A percentile compares a stretch with the other conserved stretches of the same genome.
Conservation (phyloP, 2,888 invertebrate species). For the Erpobdella octoculata region DNA sequence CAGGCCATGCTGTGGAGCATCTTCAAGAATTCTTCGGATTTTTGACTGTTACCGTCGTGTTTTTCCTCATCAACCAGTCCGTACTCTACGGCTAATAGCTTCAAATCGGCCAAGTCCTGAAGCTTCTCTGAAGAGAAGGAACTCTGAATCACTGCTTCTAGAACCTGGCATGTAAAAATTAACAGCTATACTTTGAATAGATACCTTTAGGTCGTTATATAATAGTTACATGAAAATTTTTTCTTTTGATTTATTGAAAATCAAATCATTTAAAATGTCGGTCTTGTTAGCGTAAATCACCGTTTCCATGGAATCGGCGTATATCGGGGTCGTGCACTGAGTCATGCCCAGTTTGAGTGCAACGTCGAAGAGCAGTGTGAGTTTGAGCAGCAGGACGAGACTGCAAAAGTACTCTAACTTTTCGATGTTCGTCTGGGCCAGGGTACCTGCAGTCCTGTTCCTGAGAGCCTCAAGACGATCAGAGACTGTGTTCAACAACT, state of each 20-base stretch:
- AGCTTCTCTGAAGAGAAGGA: neutral
- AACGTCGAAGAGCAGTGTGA: constrained; percentile 15
- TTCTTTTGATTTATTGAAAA: too few relatives aligned
- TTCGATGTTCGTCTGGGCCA: neutral
- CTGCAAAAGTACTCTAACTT: constrained; percentile 10
- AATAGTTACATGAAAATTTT: too few relatives aligned
- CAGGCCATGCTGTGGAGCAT: constrained; percentile 3
- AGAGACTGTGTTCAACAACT: too few relatives aligned
- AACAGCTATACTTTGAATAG: too few relatives aligned
- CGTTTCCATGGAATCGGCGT: neutral
- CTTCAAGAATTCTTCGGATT: constrained; percentile 19
- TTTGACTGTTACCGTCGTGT: constrained; percentile 3
- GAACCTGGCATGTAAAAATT: neutral
- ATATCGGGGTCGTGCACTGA: constrained; percentile 18
- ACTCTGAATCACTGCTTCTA: neutral
- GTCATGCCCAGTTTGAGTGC: constrained; percentile 12
- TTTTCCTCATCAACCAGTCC: constrained; percentile 11
- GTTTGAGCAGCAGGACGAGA: neutral
- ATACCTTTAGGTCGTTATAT: too few relatives aligned
- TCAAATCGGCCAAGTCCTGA: constrained; percentile 9
- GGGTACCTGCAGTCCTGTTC: neutral
- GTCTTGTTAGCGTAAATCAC: too few relatives aligned
- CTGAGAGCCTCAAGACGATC: neutral
- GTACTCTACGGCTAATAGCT: constrained; percentile 17
- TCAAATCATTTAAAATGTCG: too few relatives aligned